Evolutionary conservation across 1,140 invertebrate genomes (phyloP).

Genomic region (Homarus americanus): DNA sequence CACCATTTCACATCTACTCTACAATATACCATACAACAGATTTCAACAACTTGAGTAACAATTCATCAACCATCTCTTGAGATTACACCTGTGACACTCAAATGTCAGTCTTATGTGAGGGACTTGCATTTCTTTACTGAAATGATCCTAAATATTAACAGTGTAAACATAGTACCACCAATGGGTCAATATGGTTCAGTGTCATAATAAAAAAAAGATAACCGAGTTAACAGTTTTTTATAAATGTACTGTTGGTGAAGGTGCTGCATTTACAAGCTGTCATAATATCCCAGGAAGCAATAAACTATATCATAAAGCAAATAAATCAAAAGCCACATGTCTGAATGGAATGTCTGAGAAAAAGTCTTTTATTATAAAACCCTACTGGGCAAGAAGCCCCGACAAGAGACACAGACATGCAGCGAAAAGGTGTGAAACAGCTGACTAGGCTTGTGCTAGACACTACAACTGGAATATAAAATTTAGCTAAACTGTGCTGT

Average conservation of each 20-base stretch:
- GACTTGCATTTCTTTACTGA: not conserved
- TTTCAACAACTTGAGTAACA: conserved; percentile 50
- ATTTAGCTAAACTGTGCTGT: conserved; percentile 10
- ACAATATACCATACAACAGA: conserved; percentile 55
- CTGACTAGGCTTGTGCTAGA: conserved; percentile 42
- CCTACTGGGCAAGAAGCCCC: not conserved
- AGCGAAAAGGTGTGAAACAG: conserved; percentile 15
- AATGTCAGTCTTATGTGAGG: not conserved
- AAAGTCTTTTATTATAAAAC: conserved; percentile 21
- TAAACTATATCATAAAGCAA: conserved; percentile 22
- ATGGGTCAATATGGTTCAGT: not conserved
- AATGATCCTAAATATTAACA: not conserved
- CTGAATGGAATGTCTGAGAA: conserved; percentile 53
- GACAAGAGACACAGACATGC: conserved; percentile 27
- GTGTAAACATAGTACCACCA: not conserved
- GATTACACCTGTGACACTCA: conserved; percentile 27
- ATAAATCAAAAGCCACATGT: conserved; percentile 35
- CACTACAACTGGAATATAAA: conserved; percentile 5
- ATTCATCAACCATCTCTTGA: conserved; percentile 32
- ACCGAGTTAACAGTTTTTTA: not conserved
- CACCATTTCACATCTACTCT: conserved; percentile 37
- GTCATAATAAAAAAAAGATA: not conserved
- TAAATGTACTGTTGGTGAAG: not conserved
- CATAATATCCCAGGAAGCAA: conserved; percentile 33
- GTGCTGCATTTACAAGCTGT: conserved; percentile 32